Percentiles rank a stretch among this genome's conserved stretches.
These are phyloP conservation scores for Phaedon cochleariae DNA, from an alignment of 2,888 invertebrate genomes.

Conservation along the genomic window DNA sequence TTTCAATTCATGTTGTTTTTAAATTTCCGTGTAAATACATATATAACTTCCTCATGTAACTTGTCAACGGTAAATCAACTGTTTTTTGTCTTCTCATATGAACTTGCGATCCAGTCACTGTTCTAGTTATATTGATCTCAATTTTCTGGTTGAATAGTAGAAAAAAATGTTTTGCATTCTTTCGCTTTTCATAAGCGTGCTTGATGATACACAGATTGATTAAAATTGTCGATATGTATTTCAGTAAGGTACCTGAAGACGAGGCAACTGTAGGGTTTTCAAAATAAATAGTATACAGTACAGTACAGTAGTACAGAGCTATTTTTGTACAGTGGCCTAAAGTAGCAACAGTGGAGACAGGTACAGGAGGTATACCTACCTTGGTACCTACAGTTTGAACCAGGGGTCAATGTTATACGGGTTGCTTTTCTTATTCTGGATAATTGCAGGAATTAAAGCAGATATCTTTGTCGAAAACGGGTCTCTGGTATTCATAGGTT, in stretches of 20 bases:
- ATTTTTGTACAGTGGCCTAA: too few relatives aligned
- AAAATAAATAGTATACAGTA: conserved; percentile 28
- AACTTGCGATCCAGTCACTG: conserved; percentile 22
- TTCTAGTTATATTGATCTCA: conserved; percentile 14
- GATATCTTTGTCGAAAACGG: too few relatives aligned
- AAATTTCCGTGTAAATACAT: neutral
- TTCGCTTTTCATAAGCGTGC: conserved; percentile 14
- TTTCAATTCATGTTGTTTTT: neutral
- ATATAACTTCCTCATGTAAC: conserved; percentile 8
- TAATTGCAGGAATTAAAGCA: too few relatives aligned
- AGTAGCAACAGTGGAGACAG: too few relatives aligned
- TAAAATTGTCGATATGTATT: conserved; percentile 30
- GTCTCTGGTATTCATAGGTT: too few relatives aligned
- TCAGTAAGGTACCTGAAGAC: conserved; percentile 34
- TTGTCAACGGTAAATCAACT: conserved; percentile 13
- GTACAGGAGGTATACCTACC: too few relatives aligned
- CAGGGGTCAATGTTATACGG: too few relatives aligned
- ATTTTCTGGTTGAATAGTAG: conserved; percentile 8
- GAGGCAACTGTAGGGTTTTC: conserved; percentile 37
- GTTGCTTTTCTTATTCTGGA: too few relatives aligned
- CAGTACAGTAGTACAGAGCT: too few relatives aligned
- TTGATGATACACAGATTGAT: conserved; percentile 18
- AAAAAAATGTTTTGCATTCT: conserved; percentile 14
- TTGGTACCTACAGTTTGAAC: too few relatives aligned
- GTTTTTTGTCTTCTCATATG: conserved; percentile 12